Evolutionary conservation across 2,113 vertebrate species (phyloP).

Genomic region (Chascanopsetta lugubris): DNA sequence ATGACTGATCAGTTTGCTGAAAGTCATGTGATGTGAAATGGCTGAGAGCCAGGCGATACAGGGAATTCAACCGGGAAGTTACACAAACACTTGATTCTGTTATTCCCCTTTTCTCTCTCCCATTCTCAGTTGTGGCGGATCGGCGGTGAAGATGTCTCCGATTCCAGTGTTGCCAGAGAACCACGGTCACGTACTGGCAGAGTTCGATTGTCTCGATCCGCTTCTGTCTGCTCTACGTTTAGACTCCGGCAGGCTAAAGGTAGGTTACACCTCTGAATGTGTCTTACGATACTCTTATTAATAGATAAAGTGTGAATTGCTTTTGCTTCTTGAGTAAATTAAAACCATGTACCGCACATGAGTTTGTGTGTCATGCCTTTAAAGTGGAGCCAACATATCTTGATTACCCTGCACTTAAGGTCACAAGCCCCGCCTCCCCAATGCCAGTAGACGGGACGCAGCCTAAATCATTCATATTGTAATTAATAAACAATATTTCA

Average conservation of each 20-base stretch:
- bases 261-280: constrained; percentile 50
- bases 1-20: constrained; percentile 60
- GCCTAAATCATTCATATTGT: too few relatives aligned
- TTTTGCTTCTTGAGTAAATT: neutral
- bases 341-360: too few relatives aligned
- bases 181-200: constrained; percentile 88
- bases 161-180: constrained; percentile 84
- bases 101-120: constrained; percentile 8
- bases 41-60: constrained; percentile 1
- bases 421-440: too few relatives aligned
- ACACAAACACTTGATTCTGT: neutral
- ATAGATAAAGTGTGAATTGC: neutral
- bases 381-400: too few relatives aligned
- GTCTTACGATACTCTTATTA: neutral
- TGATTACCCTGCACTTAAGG: too few relatives aligned
- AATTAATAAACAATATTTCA: too few relatives aligned
- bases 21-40: constrained; percentile 59
- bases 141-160: constrained; percentile 77
- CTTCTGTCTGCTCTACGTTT: constrained; percentile 92
- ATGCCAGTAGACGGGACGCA: too few relatives aligned
- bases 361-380: too few relatives aligned
- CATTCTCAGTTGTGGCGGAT: constrained; percentile 28
- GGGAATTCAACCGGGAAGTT: neutral
- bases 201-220: constrained; percentile 91
- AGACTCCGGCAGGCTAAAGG: constrained; percentile 93